Base-by-base conservation (phyloP, 2,113 vertebrate genomes). In the Pavo muticus region DNA sequence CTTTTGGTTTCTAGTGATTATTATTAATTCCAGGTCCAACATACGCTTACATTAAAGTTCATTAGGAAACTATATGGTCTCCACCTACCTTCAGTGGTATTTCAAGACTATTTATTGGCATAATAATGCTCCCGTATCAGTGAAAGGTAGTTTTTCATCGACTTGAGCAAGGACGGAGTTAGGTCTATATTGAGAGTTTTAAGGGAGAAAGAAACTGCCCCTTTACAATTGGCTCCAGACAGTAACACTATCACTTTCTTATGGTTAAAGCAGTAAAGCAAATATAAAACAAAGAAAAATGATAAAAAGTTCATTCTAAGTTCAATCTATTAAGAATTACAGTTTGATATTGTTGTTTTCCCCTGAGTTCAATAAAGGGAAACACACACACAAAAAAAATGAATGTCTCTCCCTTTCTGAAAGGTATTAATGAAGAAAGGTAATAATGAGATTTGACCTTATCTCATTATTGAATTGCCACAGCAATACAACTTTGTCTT, bases 251-350 rank as follows among this genome's bases (percentile, higher is more conserved):
- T 85, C 24, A 12, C 37, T 94, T 84, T 78, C 67, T 72, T 79
- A 68, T 37, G 65, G 57, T 69, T 57, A 79, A n/a, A 84, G 61
- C 18, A 89, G 70, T 48, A 81, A 94, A 82, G 44, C 27, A 82
- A 91, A 82, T 87, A 57, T 35, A 84, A 94, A 94, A 63, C 29
- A 86, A 93, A 59, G 73, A 95, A 95, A 73, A 30, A 7, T 67
- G 29, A 84, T 32, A 65, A 84, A 88, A 93, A 96, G 96, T 96
- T 94, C 96, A 91, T 91, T 87, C 70, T 69, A 90, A 97, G 95
- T 94, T 94, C 92, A 95, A 54, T 45, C 93, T 81, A 82, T 91
- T 91, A 92, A 76, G 70, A 78, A 73, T 84, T 88, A 37, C 48
- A 64, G 63, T 78, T 87, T 92, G 84, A 87, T 92, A 57, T 50